Conservation (phyloP, 2,113 vertebrate genomes). For the Fulica atra region DNA sequence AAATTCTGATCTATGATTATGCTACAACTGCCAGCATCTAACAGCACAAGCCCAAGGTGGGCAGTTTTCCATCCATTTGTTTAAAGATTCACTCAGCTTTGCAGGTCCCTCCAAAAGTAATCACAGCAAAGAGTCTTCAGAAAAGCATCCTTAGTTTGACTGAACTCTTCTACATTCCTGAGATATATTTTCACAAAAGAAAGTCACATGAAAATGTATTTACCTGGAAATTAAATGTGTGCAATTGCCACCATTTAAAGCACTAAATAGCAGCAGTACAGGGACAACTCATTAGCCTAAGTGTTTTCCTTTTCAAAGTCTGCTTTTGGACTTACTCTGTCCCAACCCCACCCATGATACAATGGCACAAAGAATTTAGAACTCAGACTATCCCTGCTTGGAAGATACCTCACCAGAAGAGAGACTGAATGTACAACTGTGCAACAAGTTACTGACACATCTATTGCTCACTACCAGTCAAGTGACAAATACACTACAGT, state of each 20-base stretch:
- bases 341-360: background rate
- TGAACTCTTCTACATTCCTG: background rate
- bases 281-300: background rate
- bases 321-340: background rate
- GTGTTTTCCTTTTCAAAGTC: background rate
- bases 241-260: background rate
- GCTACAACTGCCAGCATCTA: background rate
- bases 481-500: background rate
- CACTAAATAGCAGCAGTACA: background rate
- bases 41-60: background rate
- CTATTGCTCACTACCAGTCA: background rate
- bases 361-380: background rate
- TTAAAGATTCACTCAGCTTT: background rate
- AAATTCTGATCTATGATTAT: background rate
- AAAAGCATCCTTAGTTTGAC: background rate
- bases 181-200: background rate
- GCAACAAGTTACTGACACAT: background rate
- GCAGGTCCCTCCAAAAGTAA: background rate
- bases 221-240: background rate
- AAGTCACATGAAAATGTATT: background rate
- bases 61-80: background rate
- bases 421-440: fast-evolving
- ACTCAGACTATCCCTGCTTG: background rate
- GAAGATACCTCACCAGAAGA: background rate
- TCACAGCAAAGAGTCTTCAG: background rate